These are phyloP conservation scores for Bergia sp. DNA, from an alignment of 92 coral and sea anemone genomes.

Conservation along the genomic window DNA sequence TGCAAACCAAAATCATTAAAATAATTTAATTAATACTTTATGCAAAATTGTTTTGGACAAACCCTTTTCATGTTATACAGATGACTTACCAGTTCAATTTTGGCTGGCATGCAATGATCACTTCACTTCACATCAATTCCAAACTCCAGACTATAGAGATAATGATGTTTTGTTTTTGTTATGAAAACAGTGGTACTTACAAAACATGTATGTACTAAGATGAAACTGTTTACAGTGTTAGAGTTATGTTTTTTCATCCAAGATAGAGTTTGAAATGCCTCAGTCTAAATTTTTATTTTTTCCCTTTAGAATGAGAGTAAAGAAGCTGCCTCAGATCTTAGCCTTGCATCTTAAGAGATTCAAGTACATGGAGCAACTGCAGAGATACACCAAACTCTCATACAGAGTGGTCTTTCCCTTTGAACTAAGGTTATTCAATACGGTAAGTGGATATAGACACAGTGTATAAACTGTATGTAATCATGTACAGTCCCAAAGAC, in stretches of 20 bases:
- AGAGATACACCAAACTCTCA: slow-evolving; percentile 95
- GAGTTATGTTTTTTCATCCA: neutral
- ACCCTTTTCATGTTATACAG: no score
- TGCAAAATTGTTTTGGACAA: no score
- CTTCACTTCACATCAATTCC: no score
- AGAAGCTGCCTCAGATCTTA: slow-evolving; percentile 91
- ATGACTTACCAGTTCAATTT: no score
- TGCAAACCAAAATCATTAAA: no score
- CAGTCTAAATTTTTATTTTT: neutral
- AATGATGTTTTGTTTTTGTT: no score
- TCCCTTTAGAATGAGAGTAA: slow-evolving; percentile 88
- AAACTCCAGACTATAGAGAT: no score
- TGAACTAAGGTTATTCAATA: slow-evolving; percentile 94
- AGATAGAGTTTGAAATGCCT: neutral
- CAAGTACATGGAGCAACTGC: slow-evolving; percentile 95
- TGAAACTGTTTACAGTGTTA: neutral
- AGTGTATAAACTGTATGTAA: neutral
- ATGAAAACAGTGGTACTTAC: no score
- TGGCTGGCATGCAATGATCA: no score
- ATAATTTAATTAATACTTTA: no score
- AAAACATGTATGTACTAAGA: neutral
- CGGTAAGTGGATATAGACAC: slow-evolving; percentile 69
- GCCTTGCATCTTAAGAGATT: slow-evolving; percentile 98
- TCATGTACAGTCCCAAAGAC: no score
- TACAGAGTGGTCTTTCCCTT: slow-evolving; percentile 98